Percentiles rank a stretch among this genome's conserved stretches.
Conservation (phyloP, 2,113 vertebrate species). For the Acanthisitta chloris region DNA sequence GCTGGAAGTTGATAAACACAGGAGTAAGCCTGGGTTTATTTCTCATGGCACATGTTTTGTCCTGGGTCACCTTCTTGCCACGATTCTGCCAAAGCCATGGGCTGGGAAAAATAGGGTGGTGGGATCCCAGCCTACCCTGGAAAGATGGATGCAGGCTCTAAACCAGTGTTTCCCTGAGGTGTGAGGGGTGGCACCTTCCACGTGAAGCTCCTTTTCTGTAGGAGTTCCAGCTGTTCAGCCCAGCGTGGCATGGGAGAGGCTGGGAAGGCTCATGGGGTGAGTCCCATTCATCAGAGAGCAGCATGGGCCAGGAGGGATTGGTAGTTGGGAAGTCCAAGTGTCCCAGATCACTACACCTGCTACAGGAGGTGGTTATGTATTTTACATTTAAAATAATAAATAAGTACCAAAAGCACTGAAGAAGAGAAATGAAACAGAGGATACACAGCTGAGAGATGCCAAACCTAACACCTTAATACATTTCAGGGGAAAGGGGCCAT, state of each 20-base stretch:
- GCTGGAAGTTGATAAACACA: not conserved
- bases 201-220: too few relatives aligned
- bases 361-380: not conserved
- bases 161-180: not conserved
- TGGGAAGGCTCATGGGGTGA: not conserved
- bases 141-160: not conserved
- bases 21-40: not conserved
- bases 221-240: not conserved
- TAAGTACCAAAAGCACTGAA: too few relatives aligned
- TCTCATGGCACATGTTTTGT: rapidly evolving
- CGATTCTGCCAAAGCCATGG: not conserved
- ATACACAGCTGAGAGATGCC: too few relatives aligned
- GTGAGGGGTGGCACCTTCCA: not conserved
- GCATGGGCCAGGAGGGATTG: not conserved
- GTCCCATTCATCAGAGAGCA: not conserved
- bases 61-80: not conserved
- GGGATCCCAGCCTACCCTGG: not conserved
- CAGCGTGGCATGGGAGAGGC: not conserved
- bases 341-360: rapidly evolving
- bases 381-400: not conserved
- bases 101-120: not conserved
- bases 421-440: not conserved
- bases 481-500: not conserved
- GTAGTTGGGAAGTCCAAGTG: not conserved
- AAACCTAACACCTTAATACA: not conserved